Percentiles rank a stretch among this genome's conserved stretches.
phyloP scores from a whole-genome alignment of 2,888 invertebrate species.

The Microchrysa polita region DNA sequence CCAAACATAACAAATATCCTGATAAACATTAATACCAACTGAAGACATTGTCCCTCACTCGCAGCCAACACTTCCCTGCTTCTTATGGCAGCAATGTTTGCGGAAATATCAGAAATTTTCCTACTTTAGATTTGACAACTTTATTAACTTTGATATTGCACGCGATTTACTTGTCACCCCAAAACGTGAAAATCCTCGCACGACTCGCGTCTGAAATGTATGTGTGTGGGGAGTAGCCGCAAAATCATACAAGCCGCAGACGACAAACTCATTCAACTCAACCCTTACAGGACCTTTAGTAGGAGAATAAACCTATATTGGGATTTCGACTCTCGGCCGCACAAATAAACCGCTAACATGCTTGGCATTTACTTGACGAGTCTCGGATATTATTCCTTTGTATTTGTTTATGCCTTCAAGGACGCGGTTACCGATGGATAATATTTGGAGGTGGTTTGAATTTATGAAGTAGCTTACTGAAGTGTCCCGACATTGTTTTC shows the following conservation, averaged over 20 bases:
- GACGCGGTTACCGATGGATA: slow-evolving; percentile 44
- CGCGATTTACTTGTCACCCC: slow-evolving; percentile 50
- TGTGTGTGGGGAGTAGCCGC: slow-evolving; percentile 37
- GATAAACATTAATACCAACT: neutral
- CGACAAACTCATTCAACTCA: slow-evolving; percentile 43
- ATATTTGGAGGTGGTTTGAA: slow-evolving; percentile 45
- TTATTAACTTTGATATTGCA: slow-evolving; percentile 53
- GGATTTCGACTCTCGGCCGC: slow-evolving; percentile 34
- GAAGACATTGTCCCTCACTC: slow-evolving; percentile 2
- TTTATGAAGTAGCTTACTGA: slow-evolving; percentile 46
- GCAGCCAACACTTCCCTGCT: neutral
- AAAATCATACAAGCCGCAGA: slow-evolving; percentile 40
- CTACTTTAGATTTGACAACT: slow-evolving; percentile 51
- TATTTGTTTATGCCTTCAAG: slow-evolving; percentile 39
- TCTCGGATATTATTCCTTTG: slow-evolving; percentile 41
- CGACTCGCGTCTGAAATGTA: neutral
- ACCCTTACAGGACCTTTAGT: slow-evolving; percentile 32
- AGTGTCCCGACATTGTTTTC: slow-evolving; percentile 24
- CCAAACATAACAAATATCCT: neutral
- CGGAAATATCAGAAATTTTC: slow-evolving; percentile 48
- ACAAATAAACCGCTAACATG: slow-evolving; percentile 2
- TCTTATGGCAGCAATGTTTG: slow-evolving; percentile 11
- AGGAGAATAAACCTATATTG: slow-evolving; percentile 34
- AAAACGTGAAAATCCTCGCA: slow-evolving; percentile 15
- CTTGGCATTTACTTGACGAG: neutral